phyloP scores from a whole-genome alignment of 2,797 vertebrate species.

The Manis crassicaudata region DNA sequence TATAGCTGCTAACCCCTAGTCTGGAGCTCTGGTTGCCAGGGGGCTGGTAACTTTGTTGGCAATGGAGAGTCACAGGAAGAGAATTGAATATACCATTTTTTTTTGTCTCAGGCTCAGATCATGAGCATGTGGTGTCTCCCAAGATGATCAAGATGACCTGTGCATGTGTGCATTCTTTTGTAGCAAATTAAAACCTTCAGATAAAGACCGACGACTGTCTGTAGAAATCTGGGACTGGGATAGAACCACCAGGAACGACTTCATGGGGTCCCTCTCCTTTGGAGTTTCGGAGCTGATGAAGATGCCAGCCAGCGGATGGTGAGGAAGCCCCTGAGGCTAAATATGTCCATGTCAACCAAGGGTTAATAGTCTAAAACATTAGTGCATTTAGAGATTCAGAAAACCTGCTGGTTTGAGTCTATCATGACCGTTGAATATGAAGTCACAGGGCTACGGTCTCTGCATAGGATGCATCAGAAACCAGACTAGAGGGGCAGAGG shows the following conservation, averaged over 20 bases:
- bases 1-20: not conserved
- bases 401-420: not conserved
- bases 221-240: conserved; percentile 99
- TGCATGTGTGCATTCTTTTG: not conserved
- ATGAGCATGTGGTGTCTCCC: not conserved
- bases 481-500: not conserved
- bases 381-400: not conserved
- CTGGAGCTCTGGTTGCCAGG: not conserved
- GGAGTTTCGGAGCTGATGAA: conserved; percentile 99
- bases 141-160: not conserved
- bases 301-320: conserved; percentile 94
- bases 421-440: rapidly evolving
- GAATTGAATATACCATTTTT: not conserved
- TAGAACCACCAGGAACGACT: conserved; percentile 96
- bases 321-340: conserved; percentile 72
- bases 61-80: not conserved
- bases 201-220: conserved; percentile 97
- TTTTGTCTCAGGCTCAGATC: not conserved
- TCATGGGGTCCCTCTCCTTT: conserved; percentile 99
- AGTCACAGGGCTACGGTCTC: not conserved
- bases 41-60: not conserved
- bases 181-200: conserved; percentile 94
- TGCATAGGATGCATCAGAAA: not conserved
- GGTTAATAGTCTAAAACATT: not conserved
- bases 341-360: no score